phyloP scores from a whole-genome alignment of 35 echinoderm and acorn worm species.

The Hemicentrotus pulcherrimus region DNA sequence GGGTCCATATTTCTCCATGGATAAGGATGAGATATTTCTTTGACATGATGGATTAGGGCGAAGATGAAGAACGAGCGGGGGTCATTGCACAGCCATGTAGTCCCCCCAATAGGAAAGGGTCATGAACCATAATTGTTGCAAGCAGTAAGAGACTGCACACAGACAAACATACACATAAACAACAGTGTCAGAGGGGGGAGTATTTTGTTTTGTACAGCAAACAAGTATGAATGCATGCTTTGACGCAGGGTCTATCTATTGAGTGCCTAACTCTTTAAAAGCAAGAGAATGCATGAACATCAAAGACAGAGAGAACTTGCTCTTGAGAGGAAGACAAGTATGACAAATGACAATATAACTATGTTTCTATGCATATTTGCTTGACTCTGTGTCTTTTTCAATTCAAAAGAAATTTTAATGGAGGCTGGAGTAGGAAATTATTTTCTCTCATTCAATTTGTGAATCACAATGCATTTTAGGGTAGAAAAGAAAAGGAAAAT shows the following conservation, averaged over 20 bases:
- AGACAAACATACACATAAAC: not conserved
- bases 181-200: not conserved
- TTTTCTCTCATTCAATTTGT: not conserved
- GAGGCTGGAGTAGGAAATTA: not conserved
- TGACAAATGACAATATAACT: not conserved
- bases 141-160: not conserved
- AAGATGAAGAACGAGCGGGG: not conserved
- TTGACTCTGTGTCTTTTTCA: not conserved
- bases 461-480: not conserved
- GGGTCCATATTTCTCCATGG: not conserved
- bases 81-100: not conserved
- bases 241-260: not conserved
- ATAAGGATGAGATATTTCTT: not conserved
- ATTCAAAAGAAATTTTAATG: not conserved
- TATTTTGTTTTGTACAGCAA: not conserved
- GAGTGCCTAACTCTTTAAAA: not conserved
- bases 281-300: not conserved
- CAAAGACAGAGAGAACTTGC: not conserved
- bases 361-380: not conserved
- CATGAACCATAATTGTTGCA: slow-evolving; percentile 13
- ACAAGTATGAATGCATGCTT: not conserved
- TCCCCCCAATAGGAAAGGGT: not conserved
- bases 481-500: not conserved
- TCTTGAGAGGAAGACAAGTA: not conserved
- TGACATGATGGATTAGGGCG: slow-evolving; percentile 2